phyloP scores from a whole-genome alignment of 2,113 vertebrate genomes.

The Monarcha castaneiventris region DNA sequence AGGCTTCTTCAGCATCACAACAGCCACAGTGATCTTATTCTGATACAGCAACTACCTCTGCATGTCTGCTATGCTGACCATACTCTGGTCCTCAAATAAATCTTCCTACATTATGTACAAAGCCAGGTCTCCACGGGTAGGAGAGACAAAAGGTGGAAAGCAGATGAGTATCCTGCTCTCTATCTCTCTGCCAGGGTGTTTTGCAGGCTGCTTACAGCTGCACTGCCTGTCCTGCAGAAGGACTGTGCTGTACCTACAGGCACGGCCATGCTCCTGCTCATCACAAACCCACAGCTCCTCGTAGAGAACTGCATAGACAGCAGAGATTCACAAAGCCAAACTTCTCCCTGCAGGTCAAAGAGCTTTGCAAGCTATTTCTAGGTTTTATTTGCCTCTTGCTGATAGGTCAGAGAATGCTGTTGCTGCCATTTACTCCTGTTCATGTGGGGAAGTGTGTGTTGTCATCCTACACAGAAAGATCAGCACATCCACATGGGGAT shows the following conservation, averaged over 20 bases:
- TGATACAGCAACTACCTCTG: neutral
- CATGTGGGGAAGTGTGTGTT: neutral
- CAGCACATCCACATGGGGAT: rapidly evolving
- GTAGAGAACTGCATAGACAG: neutral
- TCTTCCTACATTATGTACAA: neutral
- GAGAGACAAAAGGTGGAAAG: neutral
- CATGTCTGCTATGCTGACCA: neutral
- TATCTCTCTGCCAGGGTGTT: neutral
- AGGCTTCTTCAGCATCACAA: neutral
- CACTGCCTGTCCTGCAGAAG: neutral
- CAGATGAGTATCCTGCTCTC: neutral
- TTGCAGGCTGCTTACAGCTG: neutral
- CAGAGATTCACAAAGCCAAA: neutral
- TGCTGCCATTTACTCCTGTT: neutral
- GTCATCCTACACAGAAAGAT: neutral
- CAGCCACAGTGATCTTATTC: neutral
- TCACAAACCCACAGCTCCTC: neutral
- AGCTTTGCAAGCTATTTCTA: neutral
- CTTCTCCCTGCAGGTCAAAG: neutral
- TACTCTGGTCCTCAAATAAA: neutral
- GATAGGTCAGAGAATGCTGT: neutral
- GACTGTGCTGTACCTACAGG: rapidly evolving
- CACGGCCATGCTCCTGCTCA: rapidly evolving
- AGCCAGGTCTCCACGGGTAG: rapidly evolving
- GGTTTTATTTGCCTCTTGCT: neutral